Percentiles rank a stretch among this genome's conserved stretches.
Conservation (phyloP, 2,888 invertebrate genomes). For the Schizotus pectinicornis region DNA sequence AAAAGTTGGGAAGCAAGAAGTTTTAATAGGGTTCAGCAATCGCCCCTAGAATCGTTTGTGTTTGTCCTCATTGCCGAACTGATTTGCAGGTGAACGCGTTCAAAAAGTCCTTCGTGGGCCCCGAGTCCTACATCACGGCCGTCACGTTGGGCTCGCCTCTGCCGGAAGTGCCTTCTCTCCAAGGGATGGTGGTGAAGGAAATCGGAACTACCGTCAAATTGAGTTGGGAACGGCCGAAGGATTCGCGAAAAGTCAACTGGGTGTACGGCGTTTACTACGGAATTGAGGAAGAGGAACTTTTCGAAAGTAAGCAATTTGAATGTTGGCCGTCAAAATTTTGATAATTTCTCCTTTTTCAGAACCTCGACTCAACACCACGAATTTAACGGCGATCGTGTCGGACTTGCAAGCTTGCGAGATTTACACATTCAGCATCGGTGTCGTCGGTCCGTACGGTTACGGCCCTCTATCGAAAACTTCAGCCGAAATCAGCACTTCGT, state of each 20-base stretch:
- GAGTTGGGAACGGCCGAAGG: conserved; percentile 70
- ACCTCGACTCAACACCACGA: conserved; percentile 60
- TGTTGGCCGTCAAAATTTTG: conserved; percentile 10
- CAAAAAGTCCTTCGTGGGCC: conserved; percentile 65
- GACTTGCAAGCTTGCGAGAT: conserved; percentile 75
- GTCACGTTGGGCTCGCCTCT: conserved; percentile 61
- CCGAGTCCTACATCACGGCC: conserved; percentile 59
- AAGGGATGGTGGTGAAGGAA: conserved; percentile 62
- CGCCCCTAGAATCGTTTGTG: too few relatives aligned
- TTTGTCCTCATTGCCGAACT: too few relatives aligned
- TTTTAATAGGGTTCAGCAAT: too few relatives aligned
- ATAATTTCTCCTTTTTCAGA: conserved; percentile 50
- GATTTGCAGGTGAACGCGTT: conserved; percentile 62
- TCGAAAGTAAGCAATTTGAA: conserved; percentile 62
- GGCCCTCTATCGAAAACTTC: conserved; percentile 68
- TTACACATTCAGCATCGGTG: conserved; percentile 74
- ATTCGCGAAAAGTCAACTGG: conserved; percentile 64
- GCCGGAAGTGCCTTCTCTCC: conserved; percentile 60
- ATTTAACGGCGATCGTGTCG: conserved; percentile 64
- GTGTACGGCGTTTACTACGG: conserved; percentile 78
- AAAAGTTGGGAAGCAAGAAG: too few relatives aligned
- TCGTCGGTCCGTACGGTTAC: conserved; percentile 68
- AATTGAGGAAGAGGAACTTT: conserved; percentile 63
- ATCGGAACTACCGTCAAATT: conserved; percentile 69
- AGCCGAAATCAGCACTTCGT: conserved; percentile 39